A percentile compares a stretch with the other conserved stretches of the same genome.
Evolutionary conservation across 2,113 vertebrate species (phyloP).

Genomic region (Madoqua kirkii): DNA sequence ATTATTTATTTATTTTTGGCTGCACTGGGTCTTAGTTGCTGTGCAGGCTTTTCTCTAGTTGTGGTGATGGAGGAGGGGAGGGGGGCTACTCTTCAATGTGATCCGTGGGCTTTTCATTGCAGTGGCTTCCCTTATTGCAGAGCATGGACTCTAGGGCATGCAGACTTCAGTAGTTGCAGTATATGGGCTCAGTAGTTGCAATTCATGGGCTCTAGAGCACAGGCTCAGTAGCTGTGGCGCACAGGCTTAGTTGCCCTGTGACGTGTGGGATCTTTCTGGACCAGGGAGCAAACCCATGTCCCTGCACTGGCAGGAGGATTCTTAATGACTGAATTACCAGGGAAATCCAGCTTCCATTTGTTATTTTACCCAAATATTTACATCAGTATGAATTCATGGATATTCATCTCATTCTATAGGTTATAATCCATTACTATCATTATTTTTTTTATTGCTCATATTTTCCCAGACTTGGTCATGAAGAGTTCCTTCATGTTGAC

Average conservation of each 20-base stretch:
- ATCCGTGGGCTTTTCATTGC: not conserved
- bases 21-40: not conserved
- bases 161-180: not conserved
- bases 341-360: not conserved
- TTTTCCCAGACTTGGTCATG: not conserved
- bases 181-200: not conserved
- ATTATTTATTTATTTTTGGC: not conserved
- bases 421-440: not conserved
- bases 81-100: not conserved
- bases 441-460: not conserved
- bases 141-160: not conserved
- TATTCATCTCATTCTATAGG: slow-evolving; percentile 15
- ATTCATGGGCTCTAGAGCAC: not conserved
- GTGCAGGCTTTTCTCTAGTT: not conserved
- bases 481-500: not conserved
- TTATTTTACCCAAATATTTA: not conserved
- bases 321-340: not conserved
- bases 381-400: not conserved
- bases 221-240: not conserved
- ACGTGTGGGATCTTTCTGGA: not conserved
- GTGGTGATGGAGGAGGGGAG: not conserved
- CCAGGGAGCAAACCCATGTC: not conserved
- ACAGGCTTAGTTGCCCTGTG: not conserved
- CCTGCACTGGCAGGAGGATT: not conserved
- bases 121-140: not conserved